Evolutionary conservation across 2,888 invertebrate species (phyloP).

Genomic region (Drosophila leonis): DNA sequence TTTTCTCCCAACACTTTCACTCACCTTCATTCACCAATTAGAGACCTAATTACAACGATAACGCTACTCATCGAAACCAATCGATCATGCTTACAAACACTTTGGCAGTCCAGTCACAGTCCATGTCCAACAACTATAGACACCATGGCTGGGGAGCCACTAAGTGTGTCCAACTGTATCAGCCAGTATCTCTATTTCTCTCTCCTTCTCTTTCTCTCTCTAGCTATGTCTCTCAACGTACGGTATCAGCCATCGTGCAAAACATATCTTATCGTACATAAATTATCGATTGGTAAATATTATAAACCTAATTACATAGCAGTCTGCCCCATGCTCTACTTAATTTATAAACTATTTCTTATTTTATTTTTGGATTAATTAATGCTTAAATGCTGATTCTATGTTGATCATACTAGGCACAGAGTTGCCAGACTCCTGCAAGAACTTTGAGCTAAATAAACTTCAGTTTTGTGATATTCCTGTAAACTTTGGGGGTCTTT

Average conservation of each 20-base stretch:
- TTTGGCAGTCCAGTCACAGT: neutral
- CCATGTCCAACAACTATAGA: neutral
- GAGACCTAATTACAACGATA: neutral
- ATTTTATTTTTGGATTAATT: neutral
- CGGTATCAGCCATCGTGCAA: too few species aligned
- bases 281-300: neutral
- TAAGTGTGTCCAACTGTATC: too few species aligned
- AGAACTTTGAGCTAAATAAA: too few species aligned
- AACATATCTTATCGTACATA: slow-evolving; percentile 4
- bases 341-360: neutral
- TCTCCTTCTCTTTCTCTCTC: neutral
- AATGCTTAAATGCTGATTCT: neutral
- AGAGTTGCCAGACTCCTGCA: too few species aligned
- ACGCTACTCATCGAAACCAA: neutral
- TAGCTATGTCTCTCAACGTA: neutral
- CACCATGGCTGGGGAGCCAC: too few species aligned
- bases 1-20: neutral
- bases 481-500: too few species aligned
- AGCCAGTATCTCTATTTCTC: neutral
- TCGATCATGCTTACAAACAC: neutral
- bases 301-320: too few species aligned
- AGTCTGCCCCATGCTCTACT: neutral
- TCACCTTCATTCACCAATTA: neutral
- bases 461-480: too few species aligned
- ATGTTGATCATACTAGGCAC: neutral